A percentile compares a stretch with the other conserved stretches of the same genome.
Conservation (phyloP, 2,113 vertebrate species). For the Xiphias gladius region DNA sequence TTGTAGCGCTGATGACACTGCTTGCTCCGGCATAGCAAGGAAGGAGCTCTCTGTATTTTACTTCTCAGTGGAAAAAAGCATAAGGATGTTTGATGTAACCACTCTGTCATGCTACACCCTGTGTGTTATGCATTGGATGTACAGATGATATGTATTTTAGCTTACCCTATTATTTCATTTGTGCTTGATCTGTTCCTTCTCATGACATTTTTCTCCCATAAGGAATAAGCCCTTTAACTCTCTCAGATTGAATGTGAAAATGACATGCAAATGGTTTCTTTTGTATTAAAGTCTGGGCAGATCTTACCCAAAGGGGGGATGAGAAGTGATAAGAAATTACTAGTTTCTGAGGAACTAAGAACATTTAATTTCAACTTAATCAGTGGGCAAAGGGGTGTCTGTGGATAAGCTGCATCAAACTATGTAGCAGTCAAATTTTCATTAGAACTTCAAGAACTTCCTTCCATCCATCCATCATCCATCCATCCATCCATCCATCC, state of each 20-base stretch:
- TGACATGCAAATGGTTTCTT: slow-evolving; percentile 77
- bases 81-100: slow-evolving; percentile 55
- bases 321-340: slow-evolving; percentile 64
- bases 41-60: slow-evolving; percentile 54
- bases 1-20: slow-evolving; percentile 73
- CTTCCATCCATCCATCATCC: not conserved
- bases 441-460: slow-evolving; percentile 19
- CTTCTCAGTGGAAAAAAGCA: slow-evolving; percentile 19
- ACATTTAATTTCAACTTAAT: slow-evolving; percentile 72
- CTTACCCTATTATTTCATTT: slow-evolving; percentile 62
- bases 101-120: slow-evolving; percentile 46
- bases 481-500: not conserved
- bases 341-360: slow-evolving; percentile 65
- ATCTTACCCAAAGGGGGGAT: slow-evolving; percentile 64
- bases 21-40: slow-evolving; percentile 53
- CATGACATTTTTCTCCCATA: slow-evolving; percentile 48
- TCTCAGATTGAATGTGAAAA: slow-evolving; percentile 73
- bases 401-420: slow-evolving; percentile 49
- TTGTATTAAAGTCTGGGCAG: slow-evolving; percentile 73
- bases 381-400: slow-evolving; percentile 38
- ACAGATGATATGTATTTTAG: slow-evolving; percentile 64
- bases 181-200: slow-evolving; percentile 59
- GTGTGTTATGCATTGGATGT: slow-evolving; percentile 56
- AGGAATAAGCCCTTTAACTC: slow-evolving; percentile 67
- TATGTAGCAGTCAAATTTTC: slow-evolving; percentile 35